Evolutionary conservation across 2,797 vertebrate genomes (phyloP).

Genomic region (Sebastiscus albofasciatus): DNA sequence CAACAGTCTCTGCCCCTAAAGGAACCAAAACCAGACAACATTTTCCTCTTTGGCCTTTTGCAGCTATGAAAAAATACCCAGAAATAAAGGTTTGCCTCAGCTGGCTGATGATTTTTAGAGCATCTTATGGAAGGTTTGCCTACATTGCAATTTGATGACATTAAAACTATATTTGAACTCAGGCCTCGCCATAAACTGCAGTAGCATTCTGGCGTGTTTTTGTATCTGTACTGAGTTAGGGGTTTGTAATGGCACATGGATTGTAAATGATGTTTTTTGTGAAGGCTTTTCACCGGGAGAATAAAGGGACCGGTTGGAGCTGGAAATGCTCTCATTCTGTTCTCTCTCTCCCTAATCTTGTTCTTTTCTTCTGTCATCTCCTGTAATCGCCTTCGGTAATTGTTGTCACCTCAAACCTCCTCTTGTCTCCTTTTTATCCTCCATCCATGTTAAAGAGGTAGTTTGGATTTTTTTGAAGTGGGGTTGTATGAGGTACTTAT

Average conservation of each 20-base stretch:
- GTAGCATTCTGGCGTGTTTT: background rate
- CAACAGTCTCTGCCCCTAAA: constrained; percentile 2
- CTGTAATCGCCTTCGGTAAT: background rate
- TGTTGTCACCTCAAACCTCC: background rate
- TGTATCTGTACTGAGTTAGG: background rate
- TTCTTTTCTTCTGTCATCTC: background rate
- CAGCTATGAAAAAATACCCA: constrained; percentile 8
- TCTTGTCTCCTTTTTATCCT: background rate
- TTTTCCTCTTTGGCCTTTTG: background rate
- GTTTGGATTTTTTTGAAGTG: too few species aligned
- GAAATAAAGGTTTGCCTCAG: background rate
- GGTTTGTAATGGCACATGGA: background rate
- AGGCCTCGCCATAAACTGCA: background rate
- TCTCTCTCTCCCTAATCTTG: background rate
- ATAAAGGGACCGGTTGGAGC: background rate
- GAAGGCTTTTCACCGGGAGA: background rate
- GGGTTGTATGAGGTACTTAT: too few species aligned
- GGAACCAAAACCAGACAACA: constrained; percentile 15
- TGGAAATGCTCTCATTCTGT: background rate
- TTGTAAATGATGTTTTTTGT: background rate
- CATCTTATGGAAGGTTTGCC: background rate
- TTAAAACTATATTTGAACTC: background rate
- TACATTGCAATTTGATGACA: background rate
- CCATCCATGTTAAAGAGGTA: background rate
- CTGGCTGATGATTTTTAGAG: background rate